These are phyloP conservation scores for Ctenopoma multispine DNA, from an alignment of 2,797 vertebrate species.

Conservation along the genomic window DNA sequence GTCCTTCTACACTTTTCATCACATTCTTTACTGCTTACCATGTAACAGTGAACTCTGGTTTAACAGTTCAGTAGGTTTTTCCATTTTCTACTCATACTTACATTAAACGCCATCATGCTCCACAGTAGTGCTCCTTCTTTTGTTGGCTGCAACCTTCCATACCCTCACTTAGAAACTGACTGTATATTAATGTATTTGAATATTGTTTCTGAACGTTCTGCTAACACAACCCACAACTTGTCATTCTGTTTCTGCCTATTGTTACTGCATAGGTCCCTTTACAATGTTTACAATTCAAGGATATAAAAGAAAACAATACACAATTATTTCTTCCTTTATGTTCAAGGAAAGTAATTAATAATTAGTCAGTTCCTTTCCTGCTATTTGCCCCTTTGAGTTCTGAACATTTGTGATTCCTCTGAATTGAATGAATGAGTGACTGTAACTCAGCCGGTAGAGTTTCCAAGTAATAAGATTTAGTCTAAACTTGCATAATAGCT, in stretches of 20 bases:
- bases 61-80: conserved; percentile 18
- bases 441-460: too few species aligned
- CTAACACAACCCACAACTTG: not conserved
- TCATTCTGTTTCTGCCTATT: conserved; percentile 31
- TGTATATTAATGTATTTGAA: conserved; percentile 17
- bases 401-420: conserved; percentile 12
- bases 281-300: conserved; percentile 41
- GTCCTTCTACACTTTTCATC: not conserved
- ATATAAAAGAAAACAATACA: conserved; percentile 21
- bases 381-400: conserved; percentile 2
- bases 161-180: not conserved
- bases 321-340: conserved; percentile 8
- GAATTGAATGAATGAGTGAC: not conserved
- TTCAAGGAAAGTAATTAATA: conserved; percentile 45
- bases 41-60: not conserved
- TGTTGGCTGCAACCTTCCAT: not conserved
- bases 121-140: not conserved
- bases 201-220: not conserved
- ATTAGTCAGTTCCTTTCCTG: conserved; percentile 32
- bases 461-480: not conserved
- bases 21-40: not conserved
- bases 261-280: not conserved
- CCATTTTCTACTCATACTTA: conserved; percentile 2
- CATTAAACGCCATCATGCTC: not conserved
- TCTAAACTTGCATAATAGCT: not conserved